These are phyloP conservation scores for Rhingia campestris DNA, from an alignment of 2,888 invertebrate species.

Conservation along the genomic window DNA sequence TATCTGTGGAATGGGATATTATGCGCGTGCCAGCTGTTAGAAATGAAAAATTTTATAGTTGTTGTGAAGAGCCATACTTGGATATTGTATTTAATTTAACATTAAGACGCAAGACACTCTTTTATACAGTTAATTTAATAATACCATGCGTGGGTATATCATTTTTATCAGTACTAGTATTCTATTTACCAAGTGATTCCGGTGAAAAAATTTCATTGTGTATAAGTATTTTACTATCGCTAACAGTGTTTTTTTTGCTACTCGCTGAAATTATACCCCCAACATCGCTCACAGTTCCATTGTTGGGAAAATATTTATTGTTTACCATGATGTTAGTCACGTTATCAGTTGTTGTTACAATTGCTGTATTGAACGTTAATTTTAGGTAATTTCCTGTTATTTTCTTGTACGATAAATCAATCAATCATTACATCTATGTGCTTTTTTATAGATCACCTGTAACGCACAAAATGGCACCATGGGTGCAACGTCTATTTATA, in stretches of 20 bases:
- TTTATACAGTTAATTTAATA: slow-evolving; percentile 98
- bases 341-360: slow-evolving; percentile 95
- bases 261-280: slow-evolving; percentile 97
- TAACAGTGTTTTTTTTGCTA: slow-evolving; percentile 96
- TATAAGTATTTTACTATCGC: slow-evolving; percentile 94
- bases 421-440: background rate
- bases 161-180: slow-evolving; percentile 97
- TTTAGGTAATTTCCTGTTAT: slow-evolving; percentile 84
- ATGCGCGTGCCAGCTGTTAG: slow-evolving; percentile 95
- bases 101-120: slow-evolving; percentile 95
- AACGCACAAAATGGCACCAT: slow-evolving; percentile 95
- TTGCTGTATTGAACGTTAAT: slow-evolving; percentile 96
- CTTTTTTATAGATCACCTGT: slow-evolving; percentile 88
- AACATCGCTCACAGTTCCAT: slow-evolving; percentile 94
- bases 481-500: slow-evolving; percentile 94
- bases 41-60: slow-evolving; percentile 96
- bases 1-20: slow-evolving; percentile 99
- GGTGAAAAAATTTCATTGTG: slow-evolving; percentile 99
- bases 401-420: background rate
- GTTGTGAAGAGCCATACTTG: slow-evolving; percentile 97
- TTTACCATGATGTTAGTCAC: slow-evolving; percentile 98
- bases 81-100: slow-evolving; percentile 99
- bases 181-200: slow-evolving; percentile 98
- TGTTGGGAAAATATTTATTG: slow-evolving; percentile 94
- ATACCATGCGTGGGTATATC: slow-evolving; percentile 98